Evolutionary conservation across 2,888 invertebrate genomes (phyloP).

Genomic region (Aphidoletes aphidimyza): DNA sequence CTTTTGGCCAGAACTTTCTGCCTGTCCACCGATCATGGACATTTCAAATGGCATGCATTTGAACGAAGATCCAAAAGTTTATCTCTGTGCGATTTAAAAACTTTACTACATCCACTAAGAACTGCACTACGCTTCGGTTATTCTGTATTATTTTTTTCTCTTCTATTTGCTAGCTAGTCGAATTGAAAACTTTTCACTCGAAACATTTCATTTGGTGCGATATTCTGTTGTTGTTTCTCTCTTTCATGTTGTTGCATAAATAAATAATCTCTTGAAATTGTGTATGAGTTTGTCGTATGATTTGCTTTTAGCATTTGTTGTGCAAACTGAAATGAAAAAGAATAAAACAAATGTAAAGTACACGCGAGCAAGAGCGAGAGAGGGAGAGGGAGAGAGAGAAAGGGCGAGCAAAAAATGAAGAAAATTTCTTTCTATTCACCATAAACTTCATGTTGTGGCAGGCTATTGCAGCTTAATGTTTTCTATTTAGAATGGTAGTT

Average conservation of each 20-base stretch:
- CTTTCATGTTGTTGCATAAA: conserved; percentile 23
- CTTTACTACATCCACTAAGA: neutral
- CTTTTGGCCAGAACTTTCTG: neutral
- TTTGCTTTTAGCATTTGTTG: neutral
- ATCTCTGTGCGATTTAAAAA: neutral
- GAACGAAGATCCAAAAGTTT: neutral
- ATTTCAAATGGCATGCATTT: neutral
- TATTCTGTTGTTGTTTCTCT: neutral
- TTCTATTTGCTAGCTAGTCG: neutral
- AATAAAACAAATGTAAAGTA: neutral
- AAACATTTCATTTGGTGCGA: neutral
- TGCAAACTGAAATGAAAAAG: neutral
- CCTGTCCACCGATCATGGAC: no score
- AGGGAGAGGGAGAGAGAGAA: neutral
- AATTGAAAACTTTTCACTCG: conserved; percentile 4
- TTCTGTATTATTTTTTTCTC: neutral
- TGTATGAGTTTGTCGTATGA: neutral
- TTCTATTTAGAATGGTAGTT: no score
- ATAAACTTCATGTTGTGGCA: conserved; percentile 6
- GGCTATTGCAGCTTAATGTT: neutral
- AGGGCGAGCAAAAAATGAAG: neutral
- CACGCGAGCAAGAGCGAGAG: neutral
- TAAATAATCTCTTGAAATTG: conserved; percentile 24
- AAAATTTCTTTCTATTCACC: conserved; percentile 27
- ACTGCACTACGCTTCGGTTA: neutral